phyloP scores from a whole-genome alignment of 2,113 vertebrate species.

The Myrmecophaga tridactyla region DNA sequence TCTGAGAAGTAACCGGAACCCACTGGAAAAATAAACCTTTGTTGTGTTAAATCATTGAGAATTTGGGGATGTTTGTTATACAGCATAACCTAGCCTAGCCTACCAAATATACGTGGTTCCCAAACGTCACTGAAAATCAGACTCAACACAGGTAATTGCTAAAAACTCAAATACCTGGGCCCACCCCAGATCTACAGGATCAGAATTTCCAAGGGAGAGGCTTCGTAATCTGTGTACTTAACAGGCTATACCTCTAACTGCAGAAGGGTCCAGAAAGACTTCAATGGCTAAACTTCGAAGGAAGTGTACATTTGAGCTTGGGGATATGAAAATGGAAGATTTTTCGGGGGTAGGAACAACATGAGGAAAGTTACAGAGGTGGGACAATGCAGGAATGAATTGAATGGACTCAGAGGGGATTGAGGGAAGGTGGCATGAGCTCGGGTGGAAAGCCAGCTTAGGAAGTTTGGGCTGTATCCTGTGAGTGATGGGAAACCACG shows the following conservation, averaged over 20 bases:
- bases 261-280: background rate
- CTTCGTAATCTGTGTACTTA: background rate
- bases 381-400: background rate
- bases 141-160: background rate
- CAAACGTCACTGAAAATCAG: background rate
- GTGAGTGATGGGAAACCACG: rapidly evolving
- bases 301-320: background rate
- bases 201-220: background rate
- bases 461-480: background rate
- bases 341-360: background rate
- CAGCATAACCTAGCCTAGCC: background rate
- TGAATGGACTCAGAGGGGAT: background rate
- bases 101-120: background rate
- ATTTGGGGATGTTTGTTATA: background rate
- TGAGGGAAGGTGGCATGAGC: background rate
- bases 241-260: background rate
- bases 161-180: background rate
- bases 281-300: background rate
- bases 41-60: background rate
- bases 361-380: background rate
- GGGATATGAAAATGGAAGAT: background rate
- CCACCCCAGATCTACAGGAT: background rate
- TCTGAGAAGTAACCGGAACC: background rate
- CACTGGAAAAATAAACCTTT: background rate
- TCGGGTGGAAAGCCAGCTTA: background rate